Percentiles rank a stretch among this genome's conserved stretches.
Evolutionary conservation across 35 echinoderm and acorn worm genomes (phyloP).

Genomic region (Ophioderma brevispina): DNA sequence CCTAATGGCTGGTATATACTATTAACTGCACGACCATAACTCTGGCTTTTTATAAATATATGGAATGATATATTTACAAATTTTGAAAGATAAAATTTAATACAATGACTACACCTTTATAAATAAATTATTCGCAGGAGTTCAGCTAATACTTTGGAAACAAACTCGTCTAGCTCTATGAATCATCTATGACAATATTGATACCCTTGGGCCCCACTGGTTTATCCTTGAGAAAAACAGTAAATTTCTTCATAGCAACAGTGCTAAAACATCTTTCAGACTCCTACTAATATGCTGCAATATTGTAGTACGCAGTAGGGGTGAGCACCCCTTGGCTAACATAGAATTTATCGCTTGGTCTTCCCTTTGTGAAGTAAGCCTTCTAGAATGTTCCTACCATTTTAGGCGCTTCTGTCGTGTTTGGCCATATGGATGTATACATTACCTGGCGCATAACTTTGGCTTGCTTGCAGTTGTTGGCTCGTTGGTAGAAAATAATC

Average conservation of each 20-base stretch:
- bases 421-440: slow-evolving; percentile 80
- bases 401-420: slow-evolving; percentile 70
- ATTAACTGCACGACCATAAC: no score
- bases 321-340: slow-evolving; percentile 80
- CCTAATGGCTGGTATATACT: no score
- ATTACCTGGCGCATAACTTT: no score
- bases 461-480: slow-evolving; percentile 19
- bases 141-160: slow-evolving; percentile 56
- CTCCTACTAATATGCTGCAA: slow-evolving; percentile 55
- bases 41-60: no score
- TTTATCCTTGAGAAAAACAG: slow-evolving; percentile 73
- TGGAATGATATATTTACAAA: no score
- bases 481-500: slow-evolving; percentile 66
- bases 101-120: background rate
- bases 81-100: no score
- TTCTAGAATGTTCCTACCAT: slow-evolving; percentile 79
- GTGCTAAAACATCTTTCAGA: slow-evolving; percentile 54
- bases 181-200: slow-evolving; percentile 87
- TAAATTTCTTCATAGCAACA: slow-evolving; percentile 56
- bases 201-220: slow-evolving; percentile 48
- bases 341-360: slow-evolving; percentile 53
- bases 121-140: slow-evolving; percentile 55
- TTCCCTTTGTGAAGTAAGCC: slow-evolving; percentile 66
- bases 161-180: slow-evolving; percentile 66
- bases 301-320: slow-evolving; percentile 74